Evolutionary conservation across 2,888 invertebrate genomes (phyloP), one percentile per base, ranked within the genome.

Genomic region (Pristionchus entomophagus): DNA sequence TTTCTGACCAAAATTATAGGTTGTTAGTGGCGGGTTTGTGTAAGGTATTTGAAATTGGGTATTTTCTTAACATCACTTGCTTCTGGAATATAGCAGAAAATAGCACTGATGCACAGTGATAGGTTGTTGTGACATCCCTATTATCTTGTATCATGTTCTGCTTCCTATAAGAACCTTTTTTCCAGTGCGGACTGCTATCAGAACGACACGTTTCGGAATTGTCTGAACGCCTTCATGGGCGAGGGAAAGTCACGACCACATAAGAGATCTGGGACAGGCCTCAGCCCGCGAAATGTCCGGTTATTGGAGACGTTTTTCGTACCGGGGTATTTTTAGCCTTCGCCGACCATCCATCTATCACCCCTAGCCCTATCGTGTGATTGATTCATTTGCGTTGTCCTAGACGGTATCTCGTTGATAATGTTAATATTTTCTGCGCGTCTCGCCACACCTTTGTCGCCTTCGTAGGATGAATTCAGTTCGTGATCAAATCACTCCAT

Each of bases 121-220:
- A n/a, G n/a, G n/a, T n/a, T n/a, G n/a, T n/a, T n/a, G n/a, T n/a
- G n/a, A n/a, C n/a, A n/a, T n/a, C n/a, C n/a, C n/a, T n/a, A n/a
- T n/a, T n/a, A n/a, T n/a, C n/a, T n/a, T n/a, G n/a, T 62, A 29
- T 62, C 32, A 26, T 32, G 62, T 12, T 17, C 3, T 51, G 19
- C 51, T 51, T 19, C 65, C n/a, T n/a, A n/a, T n/a, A n/a, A n/a
- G n/a, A n/a, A n/a, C n/a, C n/a, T n/a, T n/a, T n/a, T n/a, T n/a
- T n/a, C n/a, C 73, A 73, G 73, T 45, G 73, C 73, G 17, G 41
- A 73, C 14, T 73, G 73, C 73, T 73, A 73, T 26, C 73, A 73
- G 41, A 73, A 73, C 41, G 73, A 73, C 14, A 73, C 73, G 41
- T 73, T 73, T 41, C 73, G 73, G 73, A 73, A 73, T 26, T 73